These are phyloP conservation scores for Ploceus nigricollis DNA, from an alignment of 2,113 vertebrate genomes.

Conservation along the genomic window DNA sequence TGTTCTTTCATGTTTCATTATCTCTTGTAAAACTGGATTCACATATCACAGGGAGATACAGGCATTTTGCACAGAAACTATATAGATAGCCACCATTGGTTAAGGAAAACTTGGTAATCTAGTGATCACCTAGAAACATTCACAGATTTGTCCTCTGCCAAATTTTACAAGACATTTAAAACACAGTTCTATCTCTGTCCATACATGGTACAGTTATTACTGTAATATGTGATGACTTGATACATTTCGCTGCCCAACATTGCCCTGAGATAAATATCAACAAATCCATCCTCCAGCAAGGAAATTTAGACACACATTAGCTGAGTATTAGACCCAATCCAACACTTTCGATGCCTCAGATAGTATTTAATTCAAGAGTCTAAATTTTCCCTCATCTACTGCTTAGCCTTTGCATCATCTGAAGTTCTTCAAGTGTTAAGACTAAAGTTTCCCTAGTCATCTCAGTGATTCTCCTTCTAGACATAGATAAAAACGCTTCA, in stretches of 20 bases:
- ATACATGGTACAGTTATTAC: not conserved
- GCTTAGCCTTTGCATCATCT: not conserved
- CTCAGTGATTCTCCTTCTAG: not conserved
- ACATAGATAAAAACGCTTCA: not conserved
- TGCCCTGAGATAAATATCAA: not conserved
- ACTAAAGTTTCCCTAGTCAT: not conserved
- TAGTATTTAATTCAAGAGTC: not conserved
- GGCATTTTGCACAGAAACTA: not conserved
- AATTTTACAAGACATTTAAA: not conserved
- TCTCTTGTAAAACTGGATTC: slow-evolving; percentile 14
- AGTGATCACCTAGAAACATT: not conserved
- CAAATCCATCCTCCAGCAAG: not conserved
- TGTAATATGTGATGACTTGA: not conserved
- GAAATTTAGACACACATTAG: not conserved
- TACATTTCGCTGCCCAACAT: not conserved
- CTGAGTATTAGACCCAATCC: not conserved
- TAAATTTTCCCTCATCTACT: not conserved
- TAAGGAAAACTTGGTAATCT: not conserved
- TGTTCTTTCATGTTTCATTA: not conserved
- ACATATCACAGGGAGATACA: not conserved
- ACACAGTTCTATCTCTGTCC: not conserved
- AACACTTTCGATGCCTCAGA: not conserved
- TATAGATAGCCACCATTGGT: not conserved
- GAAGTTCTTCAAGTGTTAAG: not conserved
- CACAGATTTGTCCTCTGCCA: not conserved